These are phyloP conservation scores for Cryptotis parvus DNA, from an alignment of 2,113 vertebrate genomes.

Conservation along the genomic window DNA sequence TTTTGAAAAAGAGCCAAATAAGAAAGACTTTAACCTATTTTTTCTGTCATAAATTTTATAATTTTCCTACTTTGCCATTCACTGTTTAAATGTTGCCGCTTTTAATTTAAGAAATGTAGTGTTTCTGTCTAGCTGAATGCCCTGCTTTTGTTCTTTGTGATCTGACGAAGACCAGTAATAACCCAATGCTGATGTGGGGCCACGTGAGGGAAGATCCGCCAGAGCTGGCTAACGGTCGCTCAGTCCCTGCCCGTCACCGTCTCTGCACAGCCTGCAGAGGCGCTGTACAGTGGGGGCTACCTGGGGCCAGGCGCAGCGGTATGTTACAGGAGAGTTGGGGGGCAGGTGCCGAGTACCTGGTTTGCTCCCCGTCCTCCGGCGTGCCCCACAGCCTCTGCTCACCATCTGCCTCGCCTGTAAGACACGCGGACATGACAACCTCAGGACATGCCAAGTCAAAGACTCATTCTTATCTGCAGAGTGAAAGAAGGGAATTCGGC, in stretches of 20 bases:
- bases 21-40: constrained; percentile 38
- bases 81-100: constrained; percentile 38
- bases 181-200: background rate
- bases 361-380: background rate
- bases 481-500: background rate
- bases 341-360: background rate
- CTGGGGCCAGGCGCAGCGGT: background rate
- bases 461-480: background rate
- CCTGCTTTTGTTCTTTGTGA: constrained; percentile 31
- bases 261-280: background rate
- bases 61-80: constrained; percentile 47
- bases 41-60: background rate
- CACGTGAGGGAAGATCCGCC: background rate
- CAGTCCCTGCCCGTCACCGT: background rate
- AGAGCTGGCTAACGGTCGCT: background rate
- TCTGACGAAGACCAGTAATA: constrained; percentile 6
- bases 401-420: background rate
- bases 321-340: background rate
- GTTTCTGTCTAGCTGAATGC: constrained; percentile 5
- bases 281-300: background rate
- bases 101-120: constrained; percentile 44
- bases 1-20: background rate
- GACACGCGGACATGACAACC: background rate
- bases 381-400: background rate
- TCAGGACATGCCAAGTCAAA: background rate